Conservation (phyloP, 2,113 vertebrate genomes). For the Protobothrops mucrosquamatus region DNA sequence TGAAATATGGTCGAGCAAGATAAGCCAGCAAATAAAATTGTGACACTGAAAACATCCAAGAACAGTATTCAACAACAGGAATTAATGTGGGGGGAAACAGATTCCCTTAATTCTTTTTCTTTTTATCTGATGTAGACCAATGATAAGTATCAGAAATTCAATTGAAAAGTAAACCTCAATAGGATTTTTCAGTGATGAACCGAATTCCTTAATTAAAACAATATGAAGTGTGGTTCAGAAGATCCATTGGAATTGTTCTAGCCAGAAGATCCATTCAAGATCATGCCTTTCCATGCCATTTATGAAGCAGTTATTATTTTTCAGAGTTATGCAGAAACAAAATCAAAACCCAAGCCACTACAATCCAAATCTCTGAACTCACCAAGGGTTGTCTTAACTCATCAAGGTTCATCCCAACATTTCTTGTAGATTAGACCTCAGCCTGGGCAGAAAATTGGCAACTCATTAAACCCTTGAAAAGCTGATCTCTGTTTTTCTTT, state of each 20-base stretch:
- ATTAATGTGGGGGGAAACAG: background rate
- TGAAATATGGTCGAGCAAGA: constrained; percentile 1
- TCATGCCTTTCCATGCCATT: background rate
- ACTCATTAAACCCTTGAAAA: background rate
- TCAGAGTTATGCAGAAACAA: background rate
- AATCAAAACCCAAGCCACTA: background rate
- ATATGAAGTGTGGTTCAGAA: background rate
- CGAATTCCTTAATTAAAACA: background rate
- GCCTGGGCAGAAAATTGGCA: background rate
- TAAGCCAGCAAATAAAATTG: constrained; percentile 25
- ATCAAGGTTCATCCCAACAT: background rate
- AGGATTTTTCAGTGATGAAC: background rate
- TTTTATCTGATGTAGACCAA: background rate
- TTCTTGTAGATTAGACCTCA: background rate
- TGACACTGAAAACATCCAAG: background rate
- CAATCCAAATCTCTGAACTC: background rate
- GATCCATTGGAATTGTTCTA: background rate
- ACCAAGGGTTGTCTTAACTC: background rate
- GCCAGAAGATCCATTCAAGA: background rate
- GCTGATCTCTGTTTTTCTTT: background rate
- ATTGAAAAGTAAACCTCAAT: background rate
- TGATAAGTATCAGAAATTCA: background rate
- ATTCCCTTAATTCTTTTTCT: background rate
- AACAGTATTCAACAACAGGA: background rate
- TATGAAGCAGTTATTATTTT: background rate